Conservation (phyloP, 2,888 invertebrate species). For the Drosophila kambysellisi region DNA sequence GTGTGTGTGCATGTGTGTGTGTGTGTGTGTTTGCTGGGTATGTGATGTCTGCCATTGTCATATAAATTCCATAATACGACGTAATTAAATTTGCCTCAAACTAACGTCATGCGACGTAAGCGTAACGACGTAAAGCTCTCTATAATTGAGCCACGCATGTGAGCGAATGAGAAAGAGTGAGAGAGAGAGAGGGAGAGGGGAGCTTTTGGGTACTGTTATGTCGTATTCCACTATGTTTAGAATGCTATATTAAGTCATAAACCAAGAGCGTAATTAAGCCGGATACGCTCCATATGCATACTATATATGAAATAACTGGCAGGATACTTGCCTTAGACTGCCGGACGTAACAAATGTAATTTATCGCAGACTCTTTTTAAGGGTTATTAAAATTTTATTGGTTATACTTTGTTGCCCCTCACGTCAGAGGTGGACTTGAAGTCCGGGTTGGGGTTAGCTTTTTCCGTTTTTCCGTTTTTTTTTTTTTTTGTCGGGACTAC, state of each 20-base stretch:
- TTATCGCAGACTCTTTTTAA: conserved; percentile 46
- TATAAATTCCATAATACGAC: conserved; percentile 84
- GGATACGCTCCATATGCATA: conserved; percentile 17
- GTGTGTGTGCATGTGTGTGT: conserved; percentile 23
- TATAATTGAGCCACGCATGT: conserved; percentile 69
- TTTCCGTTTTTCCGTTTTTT: conserved; percentile 28
- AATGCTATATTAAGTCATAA: conserved; percentile 77
- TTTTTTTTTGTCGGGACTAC: background rate
- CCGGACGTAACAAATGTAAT: conserved; percentile 44
- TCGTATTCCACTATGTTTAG: conserved; percentile 30
- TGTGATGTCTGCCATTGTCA: conserved; percentile 69
- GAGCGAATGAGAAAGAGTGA: conserved; percentile 17
- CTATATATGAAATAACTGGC: background rate
- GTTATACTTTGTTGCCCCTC: conserved; percentile 67
- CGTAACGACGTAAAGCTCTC: conserved; percentile 67
- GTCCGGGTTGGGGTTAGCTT: conserved; percentile 34
- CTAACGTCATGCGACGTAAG: conserved; percentile 58
- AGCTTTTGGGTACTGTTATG: conserved; percentile 21
- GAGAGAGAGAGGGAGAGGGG: background rate
- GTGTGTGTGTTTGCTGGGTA: conserved; percentile 17
- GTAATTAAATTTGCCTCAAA: conserved; percentile 82
- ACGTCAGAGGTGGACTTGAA: conserved; percentile 50
- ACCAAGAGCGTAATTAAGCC: conserved; percentile 79
- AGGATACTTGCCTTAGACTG: conserved; percentile 7
- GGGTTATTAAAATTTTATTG: conserved; percentile 70